Percentiles rank a stretch among this genome's conserved stretches.
Conservation (phyloP, 2,888 invertebrate genomes). For the Amiota minor region DNA sequence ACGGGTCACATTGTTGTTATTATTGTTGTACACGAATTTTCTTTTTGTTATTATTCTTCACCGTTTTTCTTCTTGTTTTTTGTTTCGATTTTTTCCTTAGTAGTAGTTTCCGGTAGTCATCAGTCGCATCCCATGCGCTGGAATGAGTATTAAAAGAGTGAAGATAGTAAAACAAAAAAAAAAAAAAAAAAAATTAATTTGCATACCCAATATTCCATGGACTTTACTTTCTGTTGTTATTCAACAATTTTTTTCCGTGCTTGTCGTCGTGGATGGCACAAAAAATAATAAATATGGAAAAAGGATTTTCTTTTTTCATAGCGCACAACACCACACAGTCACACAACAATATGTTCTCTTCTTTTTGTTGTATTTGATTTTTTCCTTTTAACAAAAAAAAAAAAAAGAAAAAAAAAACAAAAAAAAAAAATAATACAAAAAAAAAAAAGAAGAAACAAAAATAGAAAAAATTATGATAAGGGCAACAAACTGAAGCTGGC, state of each 20-base stretch:
- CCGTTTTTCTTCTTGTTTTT: not conserved
- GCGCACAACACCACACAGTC: constrained; percentile 25
- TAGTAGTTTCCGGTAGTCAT: constrained; percentile 34
- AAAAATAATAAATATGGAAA: constrained; percentile 31
- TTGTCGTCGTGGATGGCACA: constrained; percentile 31
- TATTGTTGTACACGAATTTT: not conserved
- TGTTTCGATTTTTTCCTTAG: constrained; percentile 18
- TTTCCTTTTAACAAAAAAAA: constrained; percentile 3
- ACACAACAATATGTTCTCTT: constrained; percentile 34
- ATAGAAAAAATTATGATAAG: constrained; percentile 13
- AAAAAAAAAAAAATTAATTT: constrained; percentile 58
- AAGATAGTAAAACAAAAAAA: constrained; percentile 28
- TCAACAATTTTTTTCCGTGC: constrained; percentile 14
- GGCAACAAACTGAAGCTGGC: constrained; percentile 21
- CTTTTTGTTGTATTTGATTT: constrained; percentile 7
- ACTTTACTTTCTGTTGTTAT: constrained; percentile 40
- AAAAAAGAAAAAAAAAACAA: constrained; percentile 1
- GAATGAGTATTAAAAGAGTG: constrained; percentile 14
- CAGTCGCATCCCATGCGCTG: constrained; percentile 33
- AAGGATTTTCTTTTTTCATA: constrained; percentile 26
- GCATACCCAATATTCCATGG: constrained; percentile 60
- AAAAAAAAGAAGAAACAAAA: constrained; percentile 11
- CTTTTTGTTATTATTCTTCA: constrained; percentile 22
- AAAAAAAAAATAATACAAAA: constrained; percentile 3
- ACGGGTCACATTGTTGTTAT: constrained; percentile 38